Conservation (phyloP, 2,113 vertebrate species). For the Tragelaphus strepsiceros region DNA sequence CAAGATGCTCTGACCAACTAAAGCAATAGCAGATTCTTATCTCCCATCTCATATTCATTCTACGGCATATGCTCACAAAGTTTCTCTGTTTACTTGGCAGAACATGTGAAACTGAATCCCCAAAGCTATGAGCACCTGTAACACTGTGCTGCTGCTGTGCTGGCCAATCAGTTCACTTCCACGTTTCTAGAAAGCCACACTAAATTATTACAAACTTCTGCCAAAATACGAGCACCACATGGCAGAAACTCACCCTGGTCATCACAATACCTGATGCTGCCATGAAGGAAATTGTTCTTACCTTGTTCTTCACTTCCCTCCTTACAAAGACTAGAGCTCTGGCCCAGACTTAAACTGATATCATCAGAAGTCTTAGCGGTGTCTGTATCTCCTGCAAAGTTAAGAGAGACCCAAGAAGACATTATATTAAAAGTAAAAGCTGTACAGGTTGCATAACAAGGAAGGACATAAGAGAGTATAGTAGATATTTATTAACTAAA, state of each 20-base stretch:
- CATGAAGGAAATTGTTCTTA: slow-evolving; percentile 74
- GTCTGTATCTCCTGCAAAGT: slow-evolving; percentile 86
- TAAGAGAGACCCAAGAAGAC: slow-evolving; percentile 59
- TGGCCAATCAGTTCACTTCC: background rate
- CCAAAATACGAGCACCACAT: background rate
- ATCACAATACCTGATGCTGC: background rate
- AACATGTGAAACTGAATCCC: background rate
- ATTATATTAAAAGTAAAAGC: background rate
- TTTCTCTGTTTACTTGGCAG: background rate
- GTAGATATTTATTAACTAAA: background rate
- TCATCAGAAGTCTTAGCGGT: slow-evolving; percentile 94
- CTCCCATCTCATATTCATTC: background rate
- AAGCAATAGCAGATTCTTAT: background rate
- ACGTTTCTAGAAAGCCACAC: background rate
- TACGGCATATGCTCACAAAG: background rate
- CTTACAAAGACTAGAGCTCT: slow-evolving; percentile 93
- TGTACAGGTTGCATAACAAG: background rate
- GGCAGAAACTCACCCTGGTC: background rate
- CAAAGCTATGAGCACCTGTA: background rate
- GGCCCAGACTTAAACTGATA: slow-evolving; percentile 95
- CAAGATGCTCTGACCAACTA: background rate
- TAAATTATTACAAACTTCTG: background rate
- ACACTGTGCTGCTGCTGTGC: background rate
- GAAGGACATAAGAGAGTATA: background rate
- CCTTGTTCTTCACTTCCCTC: slow-evolving; percentile 94